phyloP scores from a whole-genome alignment of 2,888 invertebrate species.

The Mycalesis mineus region DNA sequence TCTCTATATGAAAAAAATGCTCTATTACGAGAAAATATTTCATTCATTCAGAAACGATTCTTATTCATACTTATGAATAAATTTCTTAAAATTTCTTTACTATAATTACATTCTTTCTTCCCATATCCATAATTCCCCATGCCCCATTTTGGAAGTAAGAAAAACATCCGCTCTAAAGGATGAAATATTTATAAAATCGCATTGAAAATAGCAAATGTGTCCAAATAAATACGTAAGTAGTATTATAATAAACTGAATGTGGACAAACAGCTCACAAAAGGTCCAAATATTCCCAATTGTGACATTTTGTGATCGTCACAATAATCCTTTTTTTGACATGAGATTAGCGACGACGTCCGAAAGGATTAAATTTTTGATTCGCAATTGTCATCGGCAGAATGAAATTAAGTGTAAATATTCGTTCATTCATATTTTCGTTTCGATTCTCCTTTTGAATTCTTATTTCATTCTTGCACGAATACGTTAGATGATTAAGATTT shows the following conservation, averaged over 20 bases:
- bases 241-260: constrained; percentile 63
- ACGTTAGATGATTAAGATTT: too few relatives aligned
- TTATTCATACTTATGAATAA: constrained; percentile 9
- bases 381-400: constrained; percentile 26
- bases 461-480: neutral
- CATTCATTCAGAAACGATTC: neutral
- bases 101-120: constrained; percentile 29
- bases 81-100: constrained; percentile 10
- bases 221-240: constrained; percentile 47
- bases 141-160: constrained; percentile 40
- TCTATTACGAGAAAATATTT: neutral
- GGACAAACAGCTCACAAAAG: constrained; percentile 62
- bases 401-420: constrained; percentile 20
- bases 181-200: constrained; percentile 38
- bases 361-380: constrained; percentile 37
- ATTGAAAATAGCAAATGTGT: constrained; percentile 53
- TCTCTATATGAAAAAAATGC: too few relatives aligned
- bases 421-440: constrained; percentile 24
- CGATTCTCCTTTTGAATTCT: neutral
- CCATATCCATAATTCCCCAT: constrained; percentile 38
- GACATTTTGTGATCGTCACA: constrained; percentile 42
- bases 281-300: constrained; percentile 55
- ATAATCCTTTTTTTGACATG: constrained; percentile 38
- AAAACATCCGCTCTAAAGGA: constrained; percentile 65
- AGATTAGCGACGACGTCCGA: constrained; percentile 39